Base-by-base conservation (phyloP, 1,140 invertebrate species). In the Drosophila saltans region DNA sequence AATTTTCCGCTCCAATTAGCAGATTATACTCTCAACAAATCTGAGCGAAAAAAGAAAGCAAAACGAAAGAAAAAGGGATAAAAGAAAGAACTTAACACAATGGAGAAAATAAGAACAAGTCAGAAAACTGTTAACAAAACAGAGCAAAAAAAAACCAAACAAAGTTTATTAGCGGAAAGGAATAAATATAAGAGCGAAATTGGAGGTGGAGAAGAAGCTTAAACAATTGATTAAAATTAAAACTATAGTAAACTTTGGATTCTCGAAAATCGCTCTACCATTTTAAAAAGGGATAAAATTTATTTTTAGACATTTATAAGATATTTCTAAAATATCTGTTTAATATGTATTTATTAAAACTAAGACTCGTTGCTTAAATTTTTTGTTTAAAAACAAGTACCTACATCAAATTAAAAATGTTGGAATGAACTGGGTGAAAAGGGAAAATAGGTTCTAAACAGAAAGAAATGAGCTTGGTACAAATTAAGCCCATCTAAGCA, bases 1-100 rank as follows among this genome's bases (percentile, higher is more conserved):
- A 82, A 88, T 82, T 86, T 88, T 72, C 81, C 72, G 83, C 83
- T 86, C 77, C 83, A 86, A 88, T 86, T 88, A 86, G 78, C 70
- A 64, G 83, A 78, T 86, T 88, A 73, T 86, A 64, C 24, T 75
- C 60, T 36, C 55, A 74, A 58, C 55, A 76, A 78, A 62, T 76
- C 66, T 63, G 66, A 41, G 45, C 40, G 21, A 72, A 81, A 66
- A 43, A 26, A 62, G 41, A 61, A 61, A 43, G 3, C 56, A 16
- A 58, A 33, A 2, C 21, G 21, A 26, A 26, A 21, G 6, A 39
- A 57, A 56, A 58, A 67, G 57, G 61, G 57, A 72, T 73, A 68
- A 68, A 74, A 52, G 48, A 81, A 82, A 72, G 52, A 78, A 71
- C 62, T 74, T 71, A 61, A 33, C 69, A 71, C 72, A 75, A 69